Evolutionary conservation across 2,888 invertebrate genomes (phyloP).

Genomic region (Cantharis lateralis): DNA sequence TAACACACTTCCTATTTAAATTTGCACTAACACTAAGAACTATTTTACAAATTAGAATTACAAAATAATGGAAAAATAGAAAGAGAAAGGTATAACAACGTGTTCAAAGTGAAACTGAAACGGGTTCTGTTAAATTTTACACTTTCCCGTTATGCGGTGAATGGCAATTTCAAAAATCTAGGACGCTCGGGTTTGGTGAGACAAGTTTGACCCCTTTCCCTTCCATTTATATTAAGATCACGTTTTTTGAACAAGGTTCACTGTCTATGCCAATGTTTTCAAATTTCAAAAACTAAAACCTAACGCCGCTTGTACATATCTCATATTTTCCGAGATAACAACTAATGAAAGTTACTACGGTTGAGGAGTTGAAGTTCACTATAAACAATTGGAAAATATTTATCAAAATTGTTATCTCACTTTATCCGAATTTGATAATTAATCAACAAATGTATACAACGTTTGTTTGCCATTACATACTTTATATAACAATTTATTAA

Average conservation of each 20-base stretch:
- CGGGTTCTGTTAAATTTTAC: constrained; percentile 39
- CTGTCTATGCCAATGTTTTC: constrained; percentile 32
- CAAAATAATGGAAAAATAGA: constrained; percentile 20
- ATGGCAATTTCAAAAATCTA: constrained; percentile 39
- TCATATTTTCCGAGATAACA: not conserved
- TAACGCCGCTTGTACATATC: not conserved
- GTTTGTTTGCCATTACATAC: not conserved
- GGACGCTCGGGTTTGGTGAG: constrained; percentile 36
- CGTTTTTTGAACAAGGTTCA: constrained; percentile 25
- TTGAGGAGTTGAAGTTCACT: not conserved
- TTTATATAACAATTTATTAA: not conserved
- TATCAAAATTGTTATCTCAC: not conserved
- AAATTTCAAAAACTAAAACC: not conserved
- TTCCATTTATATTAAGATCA: constrained; percentile 10
- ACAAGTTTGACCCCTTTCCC: constrained; percentile 31
- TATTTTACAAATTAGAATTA: not conserved
- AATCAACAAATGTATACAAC: not conserved
- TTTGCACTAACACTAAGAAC: not conserved
- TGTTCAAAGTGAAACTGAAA: constrained; percentile 34
- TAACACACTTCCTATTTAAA: not conserved
- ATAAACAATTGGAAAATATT: not conserved
- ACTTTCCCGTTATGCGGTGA: constrained; percentile 40
- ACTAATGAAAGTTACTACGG: not conserved
- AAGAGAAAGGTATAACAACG: constrained; percentile 30
- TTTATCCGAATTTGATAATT: not conserved